These are phyloP conservation scores for Brachionus paranguensis DNA, from an alignment of 1,140 invertebrate species.

Conservation along the genomic window DNA sequence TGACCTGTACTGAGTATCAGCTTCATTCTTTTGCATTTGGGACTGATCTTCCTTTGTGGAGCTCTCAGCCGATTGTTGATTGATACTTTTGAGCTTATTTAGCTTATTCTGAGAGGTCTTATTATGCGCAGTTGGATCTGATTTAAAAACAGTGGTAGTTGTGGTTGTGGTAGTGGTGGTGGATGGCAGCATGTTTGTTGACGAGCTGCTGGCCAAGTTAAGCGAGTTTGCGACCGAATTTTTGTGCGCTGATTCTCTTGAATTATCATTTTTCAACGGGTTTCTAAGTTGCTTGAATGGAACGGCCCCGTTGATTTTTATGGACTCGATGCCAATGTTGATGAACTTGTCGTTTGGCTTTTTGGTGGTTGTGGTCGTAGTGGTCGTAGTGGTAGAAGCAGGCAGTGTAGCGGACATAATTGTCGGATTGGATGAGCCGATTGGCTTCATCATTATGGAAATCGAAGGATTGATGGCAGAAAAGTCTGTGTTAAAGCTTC, in stretches of 20 bases:
- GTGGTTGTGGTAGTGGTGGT: constrained; percentile 31
- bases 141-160: constrained; percentile 9
- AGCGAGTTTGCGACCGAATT: background rate
- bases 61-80: background rate
- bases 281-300: constrained; percentile 18
- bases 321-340: constrained; percentile 32
- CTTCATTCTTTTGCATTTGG: background rate
- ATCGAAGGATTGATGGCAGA: background rate
- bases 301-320: constrained; percentile 35
- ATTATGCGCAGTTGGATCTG: background rate
- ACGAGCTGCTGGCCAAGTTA: background rate
- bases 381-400: constrained; percentile 11
- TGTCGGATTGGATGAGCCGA: background rate
- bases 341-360: constrained; percentile 31
- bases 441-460: constrained; percentile 39
- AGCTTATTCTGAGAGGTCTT: background rate
- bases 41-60: background rate
- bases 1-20: background rate
- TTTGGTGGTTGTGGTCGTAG: constrained; percentile 11
- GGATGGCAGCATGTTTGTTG: background rate
- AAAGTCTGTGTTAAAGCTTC: background rate
- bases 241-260: background rate
- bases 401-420: background rate
- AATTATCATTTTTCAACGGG: background rate
- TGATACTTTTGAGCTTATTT: constrained; percentile 18